phyloP scores from a whole-genome alignment of 2,888 invertebrate species.

The Clivina fossor region DNA sequence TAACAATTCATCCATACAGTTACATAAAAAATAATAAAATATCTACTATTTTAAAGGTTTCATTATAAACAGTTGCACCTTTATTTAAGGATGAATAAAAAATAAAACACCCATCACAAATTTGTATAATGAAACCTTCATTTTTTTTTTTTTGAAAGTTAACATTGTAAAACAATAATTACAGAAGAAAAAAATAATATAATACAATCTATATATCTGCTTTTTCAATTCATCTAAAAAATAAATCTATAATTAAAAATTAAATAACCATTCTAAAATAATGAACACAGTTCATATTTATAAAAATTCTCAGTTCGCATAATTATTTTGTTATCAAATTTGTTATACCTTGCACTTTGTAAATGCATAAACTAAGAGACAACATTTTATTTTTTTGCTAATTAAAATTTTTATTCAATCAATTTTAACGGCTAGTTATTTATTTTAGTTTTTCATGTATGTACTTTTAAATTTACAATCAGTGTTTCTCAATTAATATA shows the following conservation, averaged over 20 bases:
- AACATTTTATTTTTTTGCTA: conserved; percentile 28
- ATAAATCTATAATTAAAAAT: conserved; percentile 32
- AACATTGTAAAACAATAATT: conserved; percentile 30
- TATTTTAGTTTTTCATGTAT: conserved; percentile 23
- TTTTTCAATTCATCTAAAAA: conserved; percentile 28
- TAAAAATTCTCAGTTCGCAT: conserved; percentile 21
- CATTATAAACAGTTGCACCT: too few relatives aligned
- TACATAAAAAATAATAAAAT: conserved; percentile 23
- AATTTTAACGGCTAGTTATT: conserved; percentile 13
- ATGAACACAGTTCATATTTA: conserved; percentile 34
- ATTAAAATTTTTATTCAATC: too few relatives aligned
- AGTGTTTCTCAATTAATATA: conserved; percentile 6
- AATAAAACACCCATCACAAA: too few relatives aligned
- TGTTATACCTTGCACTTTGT: neutral
- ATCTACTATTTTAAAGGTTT: too few relatives aligned
- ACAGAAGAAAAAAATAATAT: conserved; percentile 22
- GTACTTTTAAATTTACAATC: conserved; percentile 8
- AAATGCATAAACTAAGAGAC: conserved; percentile 23
- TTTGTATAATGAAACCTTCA: too few relatives aligned
- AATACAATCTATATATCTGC: conserved; percentile 16
- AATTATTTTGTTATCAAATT: conserved; percentile 1
- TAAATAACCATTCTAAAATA: conserved; percentile 31
- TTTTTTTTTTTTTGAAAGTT: conserved; percentile 23
- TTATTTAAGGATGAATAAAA: too few relatives aligned
- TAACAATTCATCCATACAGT: conserved; percentile 15